A percentile compares a stretch with the other conserved stretches of the same genome.
Evolutionary conservation across 2,797 vertebrate genomes (phyloP).

Genomic region (Lepilemur septentrionalis): DNA sequence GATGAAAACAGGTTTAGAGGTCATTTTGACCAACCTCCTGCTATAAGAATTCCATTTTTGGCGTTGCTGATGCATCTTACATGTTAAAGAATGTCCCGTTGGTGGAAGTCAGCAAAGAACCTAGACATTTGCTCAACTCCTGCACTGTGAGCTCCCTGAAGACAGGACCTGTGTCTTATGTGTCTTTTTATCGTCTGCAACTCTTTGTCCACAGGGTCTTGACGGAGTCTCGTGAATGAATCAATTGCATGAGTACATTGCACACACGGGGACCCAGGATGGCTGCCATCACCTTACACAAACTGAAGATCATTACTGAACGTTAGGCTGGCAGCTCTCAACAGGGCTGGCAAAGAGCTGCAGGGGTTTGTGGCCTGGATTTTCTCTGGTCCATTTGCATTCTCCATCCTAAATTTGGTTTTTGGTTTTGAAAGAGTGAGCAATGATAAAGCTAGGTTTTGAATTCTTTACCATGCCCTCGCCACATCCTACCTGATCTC

Average conservation of each 20-base stretch:
- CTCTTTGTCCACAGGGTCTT: not conserved
- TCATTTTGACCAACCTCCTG: not conserved
- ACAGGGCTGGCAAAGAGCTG: not conserved
- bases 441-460: not conserved
- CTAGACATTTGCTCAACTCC: not conserved
- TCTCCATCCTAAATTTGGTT: not conserved
- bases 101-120: not conserved
- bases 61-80: not conserved
- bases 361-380: not conserved
- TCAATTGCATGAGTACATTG: not conserved
- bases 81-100: not conserved
- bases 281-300: not conserved
- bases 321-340: not conserved
- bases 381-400: not conserved
- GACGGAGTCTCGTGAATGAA: not conserved
- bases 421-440: not conserved
- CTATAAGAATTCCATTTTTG: not conserved
- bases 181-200: not conserved
- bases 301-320: not conserved
- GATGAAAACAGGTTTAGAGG: slow-evolving; percentile 16
- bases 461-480: not conserved
- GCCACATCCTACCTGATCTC: not conserved
- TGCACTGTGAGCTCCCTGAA: not conserved
- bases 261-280: not conserved
- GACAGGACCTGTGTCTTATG: not conserved